A percentile compares a stretch with the other conserved stretches of the same genome.
These are phyloP conservation scores for Bolborhynchus lineola DNA, from an alignment of 2,113 vertebrate species.

Conservation along the genomic window DNA sequence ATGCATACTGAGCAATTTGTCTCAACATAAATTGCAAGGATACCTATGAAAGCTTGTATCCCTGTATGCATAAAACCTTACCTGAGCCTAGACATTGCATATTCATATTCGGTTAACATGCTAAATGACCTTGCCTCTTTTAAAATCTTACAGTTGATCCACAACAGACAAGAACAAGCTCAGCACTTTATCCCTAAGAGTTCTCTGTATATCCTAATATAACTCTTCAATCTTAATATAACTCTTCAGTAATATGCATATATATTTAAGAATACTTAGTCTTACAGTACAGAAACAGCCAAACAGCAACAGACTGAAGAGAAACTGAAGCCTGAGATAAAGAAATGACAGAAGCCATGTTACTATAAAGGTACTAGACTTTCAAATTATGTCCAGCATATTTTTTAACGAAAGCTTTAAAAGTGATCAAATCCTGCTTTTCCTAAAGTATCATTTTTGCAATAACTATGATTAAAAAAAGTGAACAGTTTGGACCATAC, in stretches of 20 bases:
- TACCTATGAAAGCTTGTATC: not conserved
- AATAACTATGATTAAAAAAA: not conserved
- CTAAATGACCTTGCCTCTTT: not conserved
- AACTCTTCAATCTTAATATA: not conserved
- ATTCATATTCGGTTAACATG: not conserved
- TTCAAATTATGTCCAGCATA: not conserved
- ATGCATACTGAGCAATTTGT: not conserved
- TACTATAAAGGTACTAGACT: not conserved
- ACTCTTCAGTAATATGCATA: not conserved
- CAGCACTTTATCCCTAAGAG: not conserved
- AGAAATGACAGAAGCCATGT: not conserved
- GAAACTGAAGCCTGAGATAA: not conserved
- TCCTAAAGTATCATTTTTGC: not conserved
- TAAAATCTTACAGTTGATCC: not conserved
- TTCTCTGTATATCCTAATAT: not conserved
- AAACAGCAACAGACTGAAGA: not conserved
- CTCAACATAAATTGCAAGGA: not conserved
- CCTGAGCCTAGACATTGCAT: not conserved
- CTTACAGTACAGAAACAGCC: not conserved
- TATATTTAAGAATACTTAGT: not conserved
- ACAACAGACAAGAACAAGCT: not conserved
- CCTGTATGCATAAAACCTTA: not conserved
- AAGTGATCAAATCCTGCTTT: not conserved
- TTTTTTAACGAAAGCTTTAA: not conserved
- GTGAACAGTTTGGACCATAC: not conserved